These are phyloP conservation scores for Cosmia pyralina DNA, from an alignment of 2,888 invertebrate species.

Conservation along the genomic window DNA sequence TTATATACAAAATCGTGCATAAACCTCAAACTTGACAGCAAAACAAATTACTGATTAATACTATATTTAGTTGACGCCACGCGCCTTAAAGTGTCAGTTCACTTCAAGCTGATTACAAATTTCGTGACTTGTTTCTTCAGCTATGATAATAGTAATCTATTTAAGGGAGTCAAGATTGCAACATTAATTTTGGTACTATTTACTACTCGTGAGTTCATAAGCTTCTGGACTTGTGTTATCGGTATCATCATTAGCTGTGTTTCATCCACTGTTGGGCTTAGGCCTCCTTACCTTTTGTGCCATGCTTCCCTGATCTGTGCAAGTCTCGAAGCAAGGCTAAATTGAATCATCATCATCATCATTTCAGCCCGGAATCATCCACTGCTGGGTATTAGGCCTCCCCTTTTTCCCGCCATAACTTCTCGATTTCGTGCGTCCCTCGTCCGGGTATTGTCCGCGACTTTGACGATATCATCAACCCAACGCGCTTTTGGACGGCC, in stretches of 20 bases:
- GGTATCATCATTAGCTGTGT: not conserved
- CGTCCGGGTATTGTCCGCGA: too few species aligned
- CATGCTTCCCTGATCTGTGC: not conserved
- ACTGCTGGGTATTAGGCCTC: too few species aligned
- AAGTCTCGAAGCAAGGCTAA: too few species aligned
- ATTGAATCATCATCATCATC: too few species aligned
- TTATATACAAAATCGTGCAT: conserved; percentile 28
- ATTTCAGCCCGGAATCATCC: too few species aligned
- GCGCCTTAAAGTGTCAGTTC: conserved; percentile 30
- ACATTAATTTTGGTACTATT: conserved; percentile 1
- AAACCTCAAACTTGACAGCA: conserved; percentile 35
- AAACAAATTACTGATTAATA: conserved; percentile 43
- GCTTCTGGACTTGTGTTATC: not conserved
- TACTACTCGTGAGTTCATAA: not conserved
- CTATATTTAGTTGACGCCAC: conserved; percentile 16
- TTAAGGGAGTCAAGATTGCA: not conserved
- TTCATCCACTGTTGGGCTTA: too few species aligned
- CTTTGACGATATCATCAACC: too few species aligned
- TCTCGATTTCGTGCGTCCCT: too few species aligned
- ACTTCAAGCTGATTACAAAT: conserved; percentile 39
- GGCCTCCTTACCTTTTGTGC: too few species aligned
- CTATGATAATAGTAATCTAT: conserved; percentile 4
- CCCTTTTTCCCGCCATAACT: too few species aligned
- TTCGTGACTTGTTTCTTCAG: conserved; percentile 32
- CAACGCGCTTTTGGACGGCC: too few species aligned